These are phyloP conservation scores for Thera obeliscata DNA, from an alignment of 2,888 invertebrate genomes.

Conservation along the genomic window DNA sequence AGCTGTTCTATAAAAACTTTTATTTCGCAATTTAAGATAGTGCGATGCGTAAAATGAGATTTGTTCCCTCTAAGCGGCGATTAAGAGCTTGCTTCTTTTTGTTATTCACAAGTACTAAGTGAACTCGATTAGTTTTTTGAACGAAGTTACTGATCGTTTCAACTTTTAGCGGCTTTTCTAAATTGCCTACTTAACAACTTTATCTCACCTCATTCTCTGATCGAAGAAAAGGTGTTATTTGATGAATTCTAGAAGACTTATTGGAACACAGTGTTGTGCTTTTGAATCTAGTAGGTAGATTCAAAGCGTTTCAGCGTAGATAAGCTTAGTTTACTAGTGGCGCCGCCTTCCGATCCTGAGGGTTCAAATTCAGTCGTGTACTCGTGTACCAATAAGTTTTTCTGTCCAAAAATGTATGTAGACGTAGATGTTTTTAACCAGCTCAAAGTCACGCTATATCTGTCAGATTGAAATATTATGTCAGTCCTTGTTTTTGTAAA, in stretches of 20 bases:
- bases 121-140: slow-evolving; percentile 32
- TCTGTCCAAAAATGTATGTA: too few relatives aligned
- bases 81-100: slow-evolving; percentile 35
- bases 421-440: too few relatives aligned
- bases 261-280: neutral
- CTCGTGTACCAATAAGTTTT: too few relatives aligned
- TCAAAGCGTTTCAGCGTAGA: too few relatives aligned
- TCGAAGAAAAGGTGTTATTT: slow-evolving; percentile 12
- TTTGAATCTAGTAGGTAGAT: neutral
- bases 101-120: slow-evolving; percentile 33
- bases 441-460: too few relatives aligned
- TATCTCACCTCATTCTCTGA: slow-evolving; percentile 25
- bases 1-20: slow-evolving; percentile 20
- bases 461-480: too few relatives aligned
- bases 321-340: too few relatives aligned
- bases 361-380: too few relatives aligned
- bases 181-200: slow-evolving; percentile 29
- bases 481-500: too few relatives aligned
- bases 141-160: slow-evolving; percentile 19
- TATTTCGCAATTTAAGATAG: slow-evolving; percentile 37
- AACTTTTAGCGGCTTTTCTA: slow-evolving; percentile 26
- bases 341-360: too few relatives aligned
- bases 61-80: slow-evolving; percentile 36
- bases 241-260: neutral
- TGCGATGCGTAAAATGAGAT: slow-evolving; percentile 40